Conservation (phyloP, 2,113 vertebrate species). For the Paramormyrops kingsleyae region DNA sequence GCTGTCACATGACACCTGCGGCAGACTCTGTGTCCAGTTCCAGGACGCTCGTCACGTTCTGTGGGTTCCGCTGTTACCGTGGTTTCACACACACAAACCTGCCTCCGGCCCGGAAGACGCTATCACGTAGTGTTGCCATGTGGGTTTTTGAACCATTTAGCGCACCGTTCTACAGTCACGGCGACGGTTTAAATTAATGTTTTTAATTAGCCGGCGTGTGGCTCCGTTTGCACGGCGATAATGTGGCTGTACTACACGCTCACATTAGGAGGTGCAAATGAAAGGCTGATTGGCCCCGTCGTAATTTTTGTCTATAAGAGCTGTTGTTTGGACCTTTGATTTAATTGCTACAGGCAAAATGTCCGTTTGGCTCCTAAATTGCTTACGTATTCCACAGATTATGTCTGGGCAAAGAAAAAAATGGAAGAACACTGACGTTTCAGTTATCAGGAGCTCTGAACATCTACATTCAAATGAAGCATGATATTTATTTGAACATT, state of each 20-base stretch:
- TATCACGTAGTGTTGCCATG: background rate
- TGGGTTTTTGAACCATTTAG: background rate
- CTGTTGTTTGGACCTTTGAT: background rate
- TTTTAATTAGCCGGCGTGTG: background rate
- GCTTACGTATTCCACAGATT: background rate
- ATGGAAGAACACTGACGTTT: background rate
- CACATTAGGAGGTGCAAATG: background rate
- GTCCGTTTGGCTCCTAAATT: background rate
- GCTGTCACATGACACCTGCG: background rate
- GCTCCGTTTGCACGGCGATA: background rate
- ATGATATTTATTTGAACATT: background rate
- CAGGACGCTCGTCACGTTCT: background rate
- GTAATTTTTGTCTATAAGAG: background rate
- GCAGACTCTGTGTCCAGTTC: background rate
- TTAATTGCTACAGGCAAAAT: background rate
- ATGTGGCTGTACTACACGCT: background rate
- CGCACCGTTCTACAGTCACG: background rate
- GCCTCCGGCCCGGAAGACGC: background rate
- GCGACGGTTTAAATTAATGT: slow-evolving; percentile 2
- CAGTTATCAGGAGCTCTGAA: background rate
- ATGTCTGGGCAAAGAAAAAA: background rate
- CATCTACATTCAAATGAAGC: background rate
- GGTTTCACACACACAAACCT: background rate
- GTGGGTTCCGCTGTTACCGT: background rate
- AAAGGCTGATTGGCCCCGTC: background rate